Conservation (phyloP, 1,140 invertebrate genomes). For the Sipha flava region DNA sequence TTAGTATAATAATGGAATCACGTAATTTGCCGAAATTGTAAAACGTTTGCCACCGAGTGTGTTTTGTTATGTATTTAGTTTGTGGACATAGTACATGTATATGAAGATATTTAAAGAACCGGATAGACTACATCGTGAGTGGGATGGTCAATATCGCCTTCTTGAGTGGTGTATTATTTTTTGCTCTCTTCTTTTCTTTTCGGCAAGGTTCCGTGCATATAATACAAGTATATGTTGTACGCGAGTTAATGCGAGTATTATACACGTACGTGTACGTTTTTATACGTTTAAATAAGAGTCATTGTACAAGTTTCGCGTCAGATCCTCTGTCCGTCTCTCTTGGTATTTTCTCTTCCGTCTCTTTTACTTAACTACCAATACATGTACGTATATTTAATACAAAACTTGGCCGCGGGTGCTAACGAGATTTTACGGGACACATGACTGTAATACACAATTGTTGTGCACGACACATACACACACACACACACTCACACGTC, state of each 20-base stretch:
- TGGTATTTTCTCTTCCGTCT: background rate
- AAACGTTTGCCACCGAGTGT: slow-evolving; percentile 8
- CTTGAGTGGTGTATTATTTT: slow-evolving; percentile 3
- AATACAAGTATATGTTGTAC: background rate
- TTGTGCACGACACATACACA: background rate
- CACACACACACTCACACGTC: background rate
- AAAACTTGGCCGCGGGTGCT: background rate
- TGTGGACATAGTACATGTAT: background rate
- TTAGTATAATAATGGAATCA: background rate
- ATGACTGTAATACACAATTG: background rate
- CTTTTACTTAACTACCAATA: background rate
- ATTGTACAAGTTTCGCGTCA: background rate
- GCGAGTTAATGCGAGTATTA: too few relatives aligned
- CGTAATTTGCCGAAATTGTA: background rate
- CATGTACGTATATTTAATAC: background rate
- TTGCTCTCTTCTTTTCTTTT: slow-evolving; percentile 1
- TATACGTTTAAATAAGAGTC: background rate
- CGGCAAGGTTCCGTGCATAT: background rate
- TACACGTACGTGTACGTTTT: background rate
- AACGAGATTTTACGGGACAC: slow-evolving; percentile 3
- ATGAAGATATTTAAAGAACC: slow-evolving; percentile 9
- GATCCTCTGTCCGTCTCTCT: background rate
- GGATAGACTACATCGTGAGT: slow-evolving; percentile 13
- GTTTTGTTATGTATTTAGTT: background rate
- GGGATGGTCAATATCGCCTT: slow-evolving; percentile 23